Evolutionary conservation across 2,113 vertebrate species (phyloP), one percentile per base, ranked within the genome.

Genomic region (Laticauda laticaudata): DNA sequence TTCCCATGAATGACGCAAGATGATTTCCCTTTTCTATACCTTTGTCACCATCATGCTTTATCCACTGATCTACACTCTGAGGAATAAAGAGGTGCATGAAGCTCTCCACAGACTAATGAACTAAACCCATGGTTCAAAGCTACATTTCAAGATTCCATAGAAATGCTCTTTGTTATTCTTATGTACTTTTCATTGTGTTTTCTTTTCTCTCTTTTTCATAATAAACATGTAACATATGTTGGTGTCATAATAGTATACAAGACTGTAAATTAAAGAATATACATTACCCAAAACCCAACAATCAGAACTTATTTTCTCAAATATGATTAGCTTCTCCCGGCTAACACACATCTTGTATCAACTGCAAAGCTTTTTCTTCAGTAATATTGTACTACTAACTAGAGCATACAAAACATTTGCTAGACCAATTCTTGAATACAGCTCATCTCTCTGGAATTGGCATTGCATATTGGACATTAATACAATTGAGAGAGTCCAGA

Each of bases 21-120:
- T 93, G 55, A 61, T 53, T 7, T 95, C 95, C 12, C 54, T 95
- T 5, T 95, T 93, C 87, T 95, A 95, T 29, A 91, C 93, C 0
- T 2, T 92, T 8, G 3, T 95, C 29, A 91, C n/a, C 69, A 2
- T n/a, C n/a, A 75, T 75, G 69, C 69, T 75, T 75, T 39, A 75
- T 18, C 69, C 69, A 39, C n/a, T 75, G 64, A 75, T 75, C n/a
- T 75, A 75, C 5, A 75, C 64, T 75, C 69, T 75, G 69, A 75
- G 69, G n/a, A 75, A 75, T 14, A 75, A 75, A 18, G 69, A 75
- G 5, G 15, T 75, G 5, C 69, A 93, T 20, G 18, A 3, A 2
- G 64, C 85, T 0, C 34, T 94, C 45, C 54, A 14, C 51, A 91
- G 51, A n/a, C 5, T 91, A 24, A 21, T 94, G 7, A 24, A 23